Evolutionary conservation across 2,113 vertebrate genomes (phyloP).

Genomic region (Pandion haliaetus): DNA sequence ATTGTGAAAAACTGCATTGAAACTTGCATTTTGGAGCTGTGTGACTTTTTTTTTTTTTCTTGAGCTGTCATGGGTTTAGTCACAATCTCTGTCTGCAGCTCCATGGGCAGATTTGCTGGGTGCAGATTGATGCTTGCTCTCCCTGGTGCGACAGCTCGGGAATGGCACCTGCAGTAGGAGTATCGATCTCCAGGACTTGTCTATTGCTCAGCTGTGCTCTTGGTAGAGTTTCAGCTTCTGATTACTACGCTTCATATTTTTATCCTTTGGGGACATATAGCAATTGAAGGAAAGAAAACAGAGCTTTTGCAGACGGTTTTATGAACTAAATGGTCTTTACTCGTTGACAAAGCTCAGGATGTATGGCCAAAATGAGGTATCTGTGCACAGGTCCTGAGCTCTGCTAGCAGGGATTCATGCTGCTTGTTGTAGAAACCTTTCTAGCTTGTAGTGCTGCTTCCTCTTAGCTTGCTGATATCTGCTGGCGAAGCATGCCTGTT

Average conservation of each 20-base stretch:
- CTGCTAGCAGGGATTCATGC: background rate
- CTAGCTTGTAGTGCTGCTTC: background rate
- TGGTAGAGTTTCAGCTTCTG: background rate
- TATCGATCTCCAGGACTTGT: background rate
- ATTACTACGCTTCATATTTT: background rate
- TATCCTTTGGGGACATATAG: background rate
- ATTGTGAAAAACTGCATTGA: background rate
- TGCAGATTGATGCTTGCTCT: background rate
- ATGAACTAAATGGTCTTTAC: background rate
- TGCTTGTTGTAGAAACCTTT: background rate
- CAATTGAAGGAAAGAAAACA: background rate
- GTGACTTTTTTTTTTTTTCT: background rate
- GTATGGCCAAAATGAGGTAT: background rate
- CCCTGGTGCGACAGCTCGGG: rapidly evolving
- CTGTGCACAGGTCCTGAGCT: background rate
- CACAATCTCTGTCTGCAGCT: background rate
- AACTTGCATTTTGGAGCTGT: background rate
- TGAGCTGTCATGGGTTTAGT: background rate
- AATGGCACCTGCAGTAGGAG: background rate
- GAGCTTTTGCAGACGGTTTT: background rate
- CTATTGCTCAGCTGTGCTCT: rapidly evolving
- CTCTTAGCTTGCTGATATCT: background rate
- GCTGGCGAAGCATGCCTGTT: background rate
- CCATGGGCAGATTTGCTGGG: background rate
- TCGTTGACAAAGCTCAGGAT: background rate